Conservation (phyloP, 2,113 vertebrate genomes). For the Potamarius usumacintae region DNA sequence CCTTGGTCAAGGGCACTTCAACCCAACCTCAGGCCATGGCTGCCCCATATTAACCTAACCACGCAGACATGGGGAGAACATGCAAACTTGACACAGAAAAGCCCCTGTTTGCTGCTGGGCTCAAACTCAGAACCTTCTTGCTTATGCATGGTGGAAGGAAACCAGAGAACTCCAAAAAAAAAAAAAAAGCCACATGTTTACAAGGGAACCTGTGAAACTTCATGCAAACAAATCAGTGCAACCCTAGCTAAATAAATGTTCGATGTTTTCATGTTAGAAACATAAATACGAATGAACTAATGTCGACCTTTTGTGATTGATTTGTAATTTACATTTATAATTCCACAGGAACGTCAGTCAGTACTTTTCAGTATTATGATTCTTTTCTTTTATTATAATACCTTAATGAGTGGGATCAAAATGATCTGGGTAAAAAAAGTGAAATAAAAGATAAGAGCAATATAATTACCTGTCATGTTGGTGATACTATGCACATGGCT, state of each 20-base stretch:
- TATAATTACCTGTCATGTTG: neutral
- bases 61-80: too few species aligned
- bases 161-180: too few species aligned
- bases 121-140: too few species aligned
- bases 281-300: neutral
- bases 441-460: neutral
- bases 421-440: neutral
- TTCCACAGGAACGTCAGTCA: neutral
- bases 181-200: neutral
- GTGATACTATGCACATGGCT: conserved; percentile 5
- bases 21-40: too few species aligned
- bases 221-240: too few species aligned
- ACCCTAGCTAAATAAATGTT: neutral
- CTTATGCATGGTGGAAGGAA: too few species aligned
- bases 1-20: too few species aligned
- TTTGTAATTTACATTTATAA: neutral
- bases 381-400: neutral
- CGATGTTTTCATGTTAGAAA: neutral
- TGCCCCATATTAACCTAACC: too few species aligned
- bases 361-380: neutral
- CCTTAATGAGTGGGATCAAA: neutral
- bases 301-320: neutral
- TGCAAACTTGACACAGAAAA: too few species aligned
- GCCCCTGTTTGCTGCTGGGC: too few species aligned
- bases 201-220: neutral